Evolutionary conservation across 2,797 vertebrate genomes (phyloP), one percentile per base, ranked within the genome.

Genomic region (Schizopygopsis malacanthus): DNA sequence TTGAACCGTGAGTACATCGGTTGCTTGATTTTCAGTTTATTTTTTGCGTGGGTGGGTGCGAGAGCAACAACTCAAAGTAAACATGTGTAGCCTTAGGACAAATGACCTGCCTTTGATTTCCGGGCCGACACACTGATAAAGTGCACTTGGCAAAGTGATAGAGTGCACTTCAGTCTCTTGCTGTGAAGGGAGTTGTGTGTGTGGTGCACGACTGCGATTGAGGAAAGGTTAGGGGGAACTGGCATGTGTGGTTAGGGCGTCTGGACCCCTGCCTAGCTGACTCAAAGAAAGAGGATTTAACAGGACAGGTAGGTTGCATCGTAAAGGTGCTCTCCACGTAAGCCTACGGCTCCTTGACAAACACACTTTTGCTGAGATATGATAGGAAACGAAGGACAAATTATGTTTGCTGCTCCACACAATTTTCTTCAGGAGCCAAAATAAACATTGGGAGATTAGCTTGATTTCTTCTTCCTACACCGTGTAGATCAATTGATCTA

Each of bases 91-190:
- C 79, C 87, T 37, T 67, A 79, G 75, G 84, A 88, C 37, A 71
- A 83, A 82, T 83, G 84, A 87, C 83, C 87, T 79, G 79, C 65
- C 79, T 87, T 82, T 87, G 83, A 88, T 85, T 79, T 88, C 79
- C 33, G 67, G 82, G 41, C 41, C n/a, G 37, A 50, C 72, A 72
- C 28, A 61, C 59, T 85, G 77, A 79, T 85, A 85, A 85, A 87
- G 83, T 69, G 61, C 82, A 75, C 69, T 84, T 72, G 50, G 47
- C 70, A 77, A 79, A 81, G 70, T 75, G 76, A 70, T 79, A 54
- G 69, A 87, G 77, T 85, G 79, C 78, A 84, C 86, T 84, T 79
- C 77, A 81, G 73, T 83, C 56, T 75, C 86, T 43, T 52, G 47
- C 77, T 81, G 82, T 65, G 39, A 84, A 73, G 59, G 50, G 52